Base-by-base conservation (phyloP, 2,888 invertebrate genomes). In the Sepiola atlantica region DNA sequence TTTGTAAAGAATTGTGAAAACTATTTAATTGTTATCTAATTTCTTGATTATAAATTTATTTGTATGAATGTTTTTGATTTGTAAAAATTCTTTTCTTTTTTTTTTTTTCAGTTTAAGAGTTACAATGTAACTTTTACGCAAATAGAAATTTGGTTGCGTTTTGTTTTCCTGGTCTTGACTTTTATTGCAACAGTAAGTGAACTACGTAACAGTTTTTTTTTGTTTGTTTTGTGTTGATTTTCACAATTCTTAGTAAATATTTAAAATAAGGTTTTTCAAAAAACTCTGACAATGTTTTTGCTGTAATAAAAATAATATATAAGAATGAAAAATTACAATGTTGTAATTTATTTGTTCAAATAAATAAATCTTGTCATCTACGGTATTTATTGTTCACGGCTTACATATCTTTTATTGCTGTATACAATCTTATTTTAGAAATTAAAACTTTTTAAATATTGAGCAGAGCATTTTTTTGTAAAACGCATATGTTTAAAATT, bases 41-140 rank as follows among this genome's bases (percentile, higher is more conserved):
- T 77, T 10, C 12, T 77, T 28, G 3, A 61, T 10, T 61, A 24
- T 8, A n/a, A 28, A n/a, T 77, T 77, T 45, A 45, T 45, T 45
- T 45, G 4, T 4, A 8, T 45, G 10, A 24, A 10, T 77, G 28
- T 77, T n/a, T 77, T 28, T 28, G 12, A 28, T 77, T 77, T 24
- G n/a, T 28, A 77, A 28, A 77, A 77, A 28, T 28, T 1, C 28
- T 77, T 28, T 77, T 77, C 8, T 54, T 28, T 0, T 94, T 95
- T 95, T 96, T 95, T 95, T 94, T 98, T 98, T 95, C 98, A 99
- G 99, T 99, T 99, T 97, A 99, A 99, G 97, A 99, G 98, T 8
- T 99, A 99, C 97, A 99, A 99, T 97, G 99, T 99, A 93, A 98
- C 98, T 21, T 99, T 99, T 97, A 99, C 99, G 57, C 99, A 99